Conservation (phyloP, 1,140 invertebrate genomes). For the Brachionus rotundiformis region DNA sequence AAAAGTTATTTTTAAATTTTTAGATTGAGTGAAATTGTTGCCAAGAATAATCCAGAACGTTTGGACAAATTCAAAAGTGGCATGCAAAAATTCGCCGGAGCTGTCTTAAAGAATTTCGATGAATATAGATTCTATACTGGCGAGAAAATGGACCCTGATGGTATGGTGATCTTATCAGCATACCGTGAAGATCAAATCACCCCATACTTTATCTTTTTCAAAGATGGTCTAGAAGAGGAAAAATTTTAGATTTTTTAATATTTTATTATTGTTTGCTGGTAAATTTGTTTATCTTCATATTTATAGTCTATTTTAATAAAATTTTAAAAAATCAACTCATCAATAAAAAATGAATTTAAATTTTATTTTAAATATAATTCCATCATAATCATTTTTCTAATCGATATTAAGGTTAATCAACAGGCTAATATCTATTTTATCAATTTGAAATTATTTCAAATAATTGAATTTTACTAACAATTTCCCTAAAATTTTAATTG, state of each 20-base stretch:
- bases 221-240: slow-evolving; percentile 54
- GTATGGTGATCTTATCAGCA: slow-evolving; percentile 52
- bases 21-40: slow-evolving; percentile 43
- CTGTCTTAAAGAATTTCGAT: slow-evolving; percentile 52
- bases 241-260: slow-evolving; percentile 52
- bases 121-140: slow-evolving; percentile 52
- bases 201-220: slow-evolving; percentile 53
- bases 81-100: slow-evolving; percentile 46
- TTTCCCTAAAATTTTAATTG: too few relatives aligned
- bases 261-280: slow-evolving; percentile 31
- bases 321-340: background rate
- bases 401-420: too few relatives aligned
- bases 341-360: background rate
- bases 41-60: slow-evolving; percentile 40
- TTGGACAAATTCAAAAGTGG: slow-evolving; percentile 47
- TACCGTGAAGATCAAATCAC: slow-evolving; percentile 54
- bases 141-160: slow-evolving; percentile 53
- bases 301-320: slow-evolving; percentile 18
- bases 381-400: too few relatives aligned
- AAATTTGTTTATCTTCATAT: slow-evolving; percentile 17
- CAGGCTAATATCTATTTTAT: too few relatives aligned
- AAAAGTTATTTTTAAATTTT: background rate
- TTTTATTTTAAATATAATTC: too few relatives aligned
- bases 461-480: too few relatives aligned
- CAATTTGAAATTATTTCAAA: too few relatives aligned